Percentiles rank a stretch among this genome's conserved stretches.
phyloP scores from a whole-genome alignment of 2,797 vertebrate species.

The Emys orbicularis region DNA sequence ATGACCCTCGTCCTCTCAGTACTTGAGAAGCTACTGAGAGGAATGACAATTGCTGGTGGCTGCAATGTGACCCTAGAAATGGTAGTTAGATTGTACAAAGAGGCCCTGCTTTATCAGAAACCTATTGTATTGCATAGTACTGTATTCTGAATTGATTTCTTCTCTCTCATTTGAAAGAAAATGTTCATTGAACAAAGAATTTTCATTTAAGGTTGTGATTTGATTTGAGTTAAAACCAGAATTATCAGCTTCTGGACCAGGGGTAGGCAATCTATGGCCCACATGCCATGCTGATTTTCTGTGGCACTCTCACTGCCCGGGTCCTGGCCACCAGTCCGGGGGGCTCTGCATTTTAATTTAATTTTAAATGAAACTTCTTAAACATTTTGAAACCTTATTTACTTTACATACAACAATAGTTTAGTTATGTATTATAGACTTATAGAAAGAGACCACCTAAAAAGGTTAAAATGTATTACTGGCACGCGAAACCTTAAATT shows the following conservation, averaged over 20 bases:
- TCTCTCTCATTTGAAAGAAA: fast-evolving
- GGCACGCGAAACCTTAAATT: too few species aligned
- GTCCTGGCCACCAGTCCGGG: too few species aligned
- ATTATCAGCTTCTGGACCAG: background rate
- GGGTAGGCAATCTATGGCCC: too few species aligned
- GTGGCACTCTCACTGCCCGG: too few species aligned
- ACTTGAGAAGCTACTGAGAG: background rate
- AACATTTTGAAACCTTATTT: too few species aligned
- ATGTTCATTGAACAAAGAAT: fast-evolving
- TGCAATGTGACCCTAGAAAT: background rate
- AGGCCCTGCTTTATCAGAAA: background rate
- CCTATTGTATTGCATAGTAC: background rate
- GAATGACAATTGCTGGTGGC: background rate
- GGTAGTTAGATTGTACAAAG: background rate
- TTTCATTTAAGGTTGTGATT: background rate
- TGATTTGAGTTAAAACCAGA: background rate
- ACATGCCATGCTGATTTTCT: too few species aligned
- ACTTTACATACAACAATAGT: too few species aligned
- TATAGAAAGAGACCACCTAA: too few species aligned
- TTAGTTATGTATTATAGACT: too few species aligned
- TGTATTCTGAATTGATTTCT: background rate
- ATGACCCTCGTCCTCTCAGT: background rate
- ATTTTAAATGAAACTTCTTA: too few species aligned
- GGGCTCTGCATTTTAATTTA: too few species aligned
- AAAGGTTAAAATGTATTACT: too few species aligned